Base-by-base conservation (phyloP, 2,113 vertebrate genomes). In the Passerina amoena region DNA sequence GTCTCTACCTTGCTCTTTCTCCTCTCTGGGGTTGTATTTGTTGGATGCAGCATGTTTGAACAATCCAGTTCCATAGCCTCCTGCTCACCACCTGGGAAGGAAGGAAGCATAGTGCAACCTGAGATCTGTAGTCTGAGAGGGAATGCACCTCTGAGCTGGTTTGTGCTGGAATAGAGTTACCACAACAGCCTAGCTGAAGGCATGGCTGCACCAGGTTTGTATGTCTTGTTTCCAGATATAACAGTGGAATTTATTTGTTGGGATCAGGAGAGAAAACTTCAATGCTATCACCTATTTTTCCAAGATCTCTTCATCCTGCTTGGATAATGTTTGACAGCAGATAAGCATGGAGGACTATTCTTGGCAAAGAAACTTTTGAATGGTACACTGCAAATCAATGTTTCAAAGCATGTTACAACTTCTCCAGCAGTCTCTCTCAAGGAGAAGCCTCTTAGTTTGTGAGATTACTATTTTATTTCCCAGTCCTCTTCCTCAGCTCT, bases 341-440 rank as follows among this genome's bases (percentile, higher is more conserved):
- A 61, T 35, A 82, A 54, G 14, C 15, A 25, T 25, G 30, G 15
- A 76, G 12, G 10, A 27, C 40, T 82, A 35, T 38, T 81, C 44
- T 68, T 69, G 37, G 25, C 3, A 4, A 78, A 76, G 5, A 61
- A 77, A 37, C 38, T 75, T 94, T 16, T 64, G 31, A 48, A 47
- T 56, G 5, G 8, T 70, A 27, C 0, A 0, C 7, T 23, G 30
- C 16, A 71, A 51, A 68, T 25, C 10, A 7, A 1, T 22, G 5
- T 78, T 86, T 81, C 30, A 54, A 44, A 60, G 35, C 37, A 15
- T 42, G 7, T 79, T 65, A 38, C 0, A 0, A 18, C n/a, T 70
- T 77, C 28, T 88, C 38, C 31, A 56, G 13, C 25, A 73, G 50
- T 45, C 51, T 48, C 4, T 86, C 23, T 77, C 45, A 44, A 70